Percentiles rank a stretch among this genome's conserved stretches.
Conservation (phyloP, 2,113 vertebrate genomes). For the Laterallus jamaicensis region DNA sequence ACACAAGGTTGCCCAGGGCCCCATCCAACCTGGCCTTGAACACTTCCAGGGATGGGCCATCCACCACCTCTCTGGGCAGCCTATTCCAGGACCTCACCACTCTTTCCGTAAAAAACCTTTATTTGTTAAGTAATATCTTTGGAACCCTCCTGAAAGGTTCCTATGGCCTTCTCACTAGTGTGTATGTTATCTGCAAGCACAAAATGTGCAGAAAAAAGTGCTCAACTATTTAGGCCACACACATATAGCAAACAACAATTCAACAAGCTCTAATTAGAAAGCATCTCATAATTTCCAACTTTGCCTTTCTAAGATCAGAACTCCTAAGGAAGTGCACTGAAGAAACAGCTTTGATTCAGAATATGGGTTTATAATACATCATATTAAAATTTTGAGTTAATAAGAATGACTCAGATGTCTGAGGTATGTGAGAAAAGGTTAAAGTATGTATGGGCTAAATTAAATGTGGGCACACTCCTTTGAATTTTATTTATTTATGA, state of each 20-base stretch:
- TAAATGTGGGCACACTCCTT: background rate
- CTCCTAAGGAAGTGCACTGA: background rate
- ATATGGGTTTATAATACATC: background rate
- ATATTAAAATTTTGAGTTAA: background rate
- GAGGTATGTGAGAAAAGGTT: background rate
- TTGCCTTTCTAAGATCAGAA: background rate
- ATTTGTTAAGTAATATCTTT: constrained; percentile 3
- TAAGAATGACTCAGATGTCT: background rate
- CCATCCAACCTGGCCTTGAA: no score
- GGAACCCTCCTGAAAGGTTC: background rate
- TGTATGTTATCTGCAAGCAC: background rate
- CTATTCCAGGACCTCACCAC: no score
- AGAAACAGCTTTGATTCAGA: background rate
- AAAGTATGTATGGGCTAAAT: background rate
- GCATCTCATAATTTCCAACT: background rate
- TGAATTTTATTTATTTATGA: background rate
- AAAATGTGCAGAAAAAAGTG: background rate
- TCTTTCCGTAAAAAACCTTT: no score
- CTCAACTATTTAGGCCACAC: background rate
- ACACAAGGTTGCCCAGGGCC: no score
- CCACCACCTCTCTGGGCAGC: no score
- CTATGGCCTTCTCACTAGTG: background rate
- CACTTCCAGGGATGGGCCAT: no score
- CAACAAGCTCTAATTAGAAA: background rate
- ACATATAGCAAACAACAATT: rapidly evolving